Evolutionary conservation across 2,888 invertebrate species (phyloP).

Genomic region (Drosophila borborema): DNA sequence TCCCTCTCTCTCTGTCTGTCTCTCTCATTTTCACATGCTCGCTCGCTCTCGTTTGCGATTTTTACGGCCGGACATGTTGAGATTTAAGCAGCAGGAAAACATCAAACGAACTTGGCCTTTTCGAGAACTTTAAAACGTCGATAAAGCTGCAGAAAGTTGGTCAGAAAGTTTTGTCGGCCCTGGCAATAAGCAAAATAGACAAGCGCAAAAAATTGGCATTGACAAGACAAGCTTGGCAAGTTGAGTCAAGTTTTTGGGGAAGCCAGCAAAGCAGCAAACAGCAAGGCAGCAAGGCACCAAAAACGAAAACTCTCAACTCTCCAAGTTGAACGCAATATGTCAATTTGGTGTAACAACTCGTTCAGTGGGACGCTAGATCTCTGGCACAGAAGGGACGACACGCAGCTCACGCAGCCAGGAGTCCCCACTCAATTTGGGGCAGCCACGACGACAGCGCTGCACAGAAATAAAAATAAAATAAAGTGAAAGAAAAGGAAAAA

Average conservation of each 20-base stretch:
- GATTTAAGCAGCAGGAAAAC: constrained; percentile 42
- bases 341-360: constrained; percentile 76
- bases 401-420: constrained; percentile 19
- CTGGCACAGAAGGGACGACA: constrained; percentile 31
- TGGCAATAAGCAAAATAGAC: constrained; percentile 68
- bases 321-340: constrained; percentile 73
- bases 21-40: no score
- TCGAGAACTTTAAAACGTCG: constrained; percentile 48
- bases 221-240: constrained; percentile 57
- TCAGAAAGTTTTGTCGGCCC: constrained; percentile 29
- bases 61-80: constrained; percentile 47
- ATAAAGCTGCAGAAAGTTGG: constrained; percentile 54
- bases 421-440: constrained; percentile 62
- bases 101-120: constrained; percentile 25
- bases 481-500: constrained; percentile 42
- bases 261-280: constrained; percentile 2
- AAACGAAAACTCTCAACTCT: constrained; percentile 19
- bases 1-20: no score
- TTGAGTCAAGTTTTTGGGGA: constrained; percentile 33
- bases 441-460: constrained; percentile 19
- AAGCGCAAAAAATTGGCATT: constrained; percentile 68
- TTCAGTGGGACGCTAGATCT: constrained; percentile 52
- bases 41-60: constrained; percentile 8
- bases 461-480: neutral
- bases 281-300: neutral